Percentiles rank a stretch among this genome's conserved stretches.
Conservation (phyloP, 1,140 invertebrate genomes). For the Procambarus virginalis region DNA sequence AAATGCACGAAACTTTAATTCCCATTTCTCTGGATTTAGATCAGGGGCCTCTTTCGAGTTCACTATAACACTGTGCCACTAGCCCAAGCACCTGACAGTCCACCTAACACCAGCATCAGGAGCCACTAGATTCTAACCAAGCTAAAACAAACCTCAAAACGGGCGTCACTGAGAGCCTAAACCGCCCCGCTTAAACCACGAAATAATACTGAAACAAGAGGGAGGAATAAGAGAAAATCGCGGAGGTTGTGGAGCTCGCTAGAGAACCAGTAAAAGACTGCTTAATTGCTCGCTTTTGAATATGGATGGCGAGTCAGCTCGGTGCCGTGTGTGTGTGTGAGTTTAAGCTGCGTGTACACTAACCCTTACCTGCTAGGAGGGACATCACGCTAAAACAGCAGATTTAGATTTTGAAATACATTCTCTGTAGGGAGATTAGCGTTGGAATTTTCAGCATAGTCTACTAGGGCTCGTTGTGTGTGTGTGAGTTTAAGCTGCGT, state of each 20-base stretch:
- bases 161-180: background rate
- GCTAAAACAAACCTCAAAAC: background rate
- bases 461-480: no score
- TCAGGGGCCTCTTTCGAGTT: background rate
- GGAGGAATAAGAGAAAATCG: conserved; percentile 7
- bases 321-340: conserved; percentile 26
- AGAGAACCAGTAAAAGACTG: conserved; percentile 41
- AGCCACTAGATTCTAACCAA: background rate
- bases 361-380: background rate
- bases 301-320: conserved; percentile 24
- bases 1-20: conserved; percentile 21
- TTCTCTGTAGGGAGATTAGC: background rate
- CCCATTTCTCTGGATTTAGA: conserved; percentile 20
- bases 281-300: conserved; percentile 52
- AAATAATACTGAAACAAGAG: conserved; percentile 21
- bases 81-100: background rate
- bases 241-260: background rate
- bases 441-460: no score
- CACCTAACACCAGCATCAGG: background rate
- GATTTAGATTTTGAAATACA: conserved; percentile 2
- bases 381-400: background rate
- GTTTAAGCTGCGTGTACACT: conserved; percentile 10
- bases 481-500: no score
- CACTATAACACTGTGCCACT: background rate
- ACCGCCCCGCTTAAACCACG: background rate